These are phyloP conservation scores for Diabrotica balteata DNA, from an alignment of 2,888 invertebrate genomes.

Conservation along the genomic window DNA sequence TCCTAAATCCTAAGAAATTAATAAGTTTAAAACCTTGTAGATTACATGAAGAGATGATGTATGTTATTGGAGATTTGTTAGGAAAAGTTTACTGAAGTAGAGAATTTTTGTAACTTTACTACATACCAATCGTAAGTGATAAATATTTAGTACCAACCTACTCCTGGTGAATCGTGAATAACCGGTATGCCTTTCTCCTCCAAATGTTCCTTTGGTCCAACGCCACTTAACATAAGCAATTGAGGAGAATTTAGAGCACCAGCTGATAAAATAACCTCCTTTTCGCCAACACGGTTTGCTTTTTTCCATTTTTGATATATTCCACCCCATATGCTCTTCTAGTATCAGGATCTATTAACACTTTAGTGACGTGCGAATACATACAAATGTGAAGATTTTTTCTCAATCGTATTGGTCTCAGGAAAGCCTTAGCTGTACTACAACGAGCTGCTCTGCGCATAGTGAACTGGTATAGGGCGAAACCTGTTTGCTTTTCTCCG, in stretches of 20 bases:
- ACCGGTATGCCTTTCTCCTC: conserved; percentile 69
- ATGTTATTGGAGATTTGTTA: no score
- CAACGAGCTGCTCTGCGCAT: conserved; percentile 84
- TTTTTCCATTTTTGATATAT: conserved; percentile 74
- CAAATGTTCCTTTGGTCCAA: conserved; percentile 81
- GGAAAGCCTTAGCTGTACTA: conserved; percentile 84
- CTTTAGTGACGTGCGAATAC: conserved; percentile 79
- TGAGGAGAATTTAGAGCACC: conserved; percentile 94
- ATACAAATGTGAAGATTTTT: conserved; percentile 83
- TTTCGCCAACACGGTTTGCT: conserved; percentile 74
- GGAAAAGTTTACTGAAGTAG: no score
- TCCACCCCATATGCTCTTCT: conserved; percentile 80
- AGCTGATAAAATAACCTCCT: conserved; percentile 84
- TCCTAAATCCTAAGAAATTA: no score
- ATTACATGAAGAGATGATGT: no score
- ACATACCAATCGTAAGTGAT: no score
- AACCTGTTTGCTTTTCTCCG: conserved; percentile 86
- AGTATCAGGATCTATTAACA: conserved; percentile 70
- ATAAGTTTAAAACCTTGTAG: no score
- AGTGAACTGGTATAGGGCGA: conserved; percentile 87
- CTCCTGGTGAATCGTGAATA: conserved; percentile 81
- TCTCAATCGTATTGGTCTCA: conserved; percentile 78
- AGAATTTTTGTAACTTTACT: no score
- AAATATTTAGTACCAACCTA: conserved; percentile 52
- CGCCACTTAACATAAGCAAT: conserved; percentile 85